Evolutionary conservation across 2,888 invertebrate genomes (phyloP).

Genomic region (Drosophila neotestacea): DNA sequence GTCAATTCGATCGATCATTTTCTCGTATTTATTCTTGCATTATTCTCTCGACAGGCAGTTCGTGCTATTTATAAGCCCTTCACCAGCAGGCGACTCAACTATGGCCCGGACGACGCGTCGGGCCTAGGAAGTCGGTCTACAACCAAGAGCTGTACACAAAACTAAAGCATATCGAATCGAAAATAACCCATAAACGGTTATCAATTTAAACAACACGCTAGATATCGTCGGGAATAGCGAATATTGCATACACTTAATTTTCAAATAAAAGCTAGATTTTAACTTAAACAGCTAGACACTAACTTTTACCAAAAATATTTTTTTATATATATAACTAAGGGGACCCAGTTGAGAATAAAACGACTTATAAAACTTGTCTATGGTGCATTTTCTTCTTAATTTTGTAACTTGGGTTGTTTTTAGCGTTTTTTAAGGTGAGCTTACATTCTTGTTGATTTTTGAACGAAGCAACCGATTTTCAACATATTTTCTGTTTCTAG

Average conservation of each 20-base stretch:
- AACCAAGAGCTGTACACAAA: slow-evolving; percentile 15
- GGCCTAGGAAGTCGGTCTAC: slow-evolving; percentile 27
- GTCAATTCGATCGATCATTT: slow-evolving; percentile 69
- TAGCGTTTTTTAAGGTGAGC: too few relatives aligned
- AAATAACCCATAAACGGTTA: slow-evolving; percentile 57
- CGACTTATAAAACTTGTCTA: too few relatives aligned
- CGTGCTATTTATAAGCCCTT: slow-evolving; percentile 58
- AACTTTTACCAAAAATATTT: too few relatives aligned
- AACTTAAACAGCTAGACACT: too few relatives aligned
- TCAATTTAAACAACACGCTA: slow-evolving; percentile 41
- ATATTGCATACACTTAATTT: slow-evolving; percentile 17
- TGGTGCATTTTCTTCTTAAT: too few relatives aligned
- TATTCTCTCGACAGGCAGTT: slow-evolving; percentile 50
- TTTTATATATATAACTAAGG: too few relatives aligned
- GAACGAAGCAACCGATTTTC: too few relatives aligned
- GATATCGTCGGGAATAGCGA: neutral
- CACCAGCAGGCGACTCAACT: slow-evolving; percentile 15
- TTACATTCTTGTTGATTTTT: too few relatives aligned
- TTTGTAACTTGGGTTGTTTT: too few relatives aligned
- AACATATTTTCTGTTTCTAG: too few relatives aligned
- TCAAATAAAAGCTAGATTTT: too few relatives aligned
- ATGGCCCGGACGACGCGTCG: slow-evolving; percentile 7
- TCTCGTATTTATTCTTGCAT: slow-evolving; percentile 53
- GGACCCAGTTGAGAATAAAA: too few relatives aligned
- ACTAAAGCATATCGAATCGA: slow-evolving; percentile 19